Evolutionary conservation across 2,797 vertebrate genomes (phyloP).

Genomic region (Sciurus carolinensis): DNA sequence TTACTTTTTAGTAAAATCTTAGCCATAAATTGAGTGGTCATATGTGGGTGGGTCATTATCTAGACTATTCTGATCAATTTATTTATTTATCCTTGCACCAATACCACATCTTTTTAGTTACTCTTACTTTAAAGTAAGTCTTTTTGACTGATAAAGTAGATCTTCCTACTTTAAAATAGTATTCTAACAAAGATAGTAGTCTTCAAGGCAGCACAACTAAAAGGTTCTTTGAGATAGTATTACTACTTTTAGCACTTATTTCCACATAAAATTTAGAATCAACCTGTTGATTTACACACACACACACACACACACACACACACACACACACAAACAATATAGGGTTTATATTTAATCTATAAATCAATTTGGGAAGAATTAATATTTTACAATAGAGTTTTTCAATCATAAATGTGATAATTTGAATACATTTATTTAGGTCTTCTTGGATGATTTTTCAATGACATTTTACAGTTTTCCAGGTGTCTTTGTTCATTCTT

Average conservation of each 20-base stretch:
- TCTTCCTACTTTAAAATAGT: background rate
- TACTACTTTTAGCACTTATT: background rate
- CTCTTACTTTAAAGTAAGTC: background rate
- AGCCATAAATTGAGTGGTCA: background rate
- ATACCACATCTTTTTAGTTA: background rate
- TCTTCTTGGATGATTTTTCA: constrained; percentile 31
- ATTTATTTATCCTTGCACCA: background rate
- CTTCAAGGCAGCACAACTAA: background rate
- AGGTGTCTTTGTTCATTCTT: background rate
- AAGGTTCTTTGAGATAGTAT: background rate
- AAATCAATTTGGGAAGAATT: background rate
- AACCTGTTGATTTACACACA: background rate
- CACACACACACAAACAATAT: background rate
- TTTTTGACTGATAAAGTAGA: background rate
- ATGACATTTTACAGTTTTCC: background rate
- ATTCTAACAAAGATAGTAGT: background rate
- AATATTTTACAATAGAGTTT: constrained; percentile 32
- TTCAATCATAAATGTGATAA: background rate
- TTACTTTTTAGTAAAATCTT: background rate
- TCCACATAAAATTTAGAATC: background rate
- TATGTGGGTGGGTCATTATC: background rate
- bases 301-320: no score
- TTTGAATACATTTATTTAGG: background rate
- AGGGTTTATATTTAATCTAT: background rate
- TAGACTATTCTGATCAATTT: background rate